A percentile compares a stretch with the other conserved stretches of the same genome.
Conservation (phyloP, 2,113 vertebrate species). For the Petromus typicus region DNA sequence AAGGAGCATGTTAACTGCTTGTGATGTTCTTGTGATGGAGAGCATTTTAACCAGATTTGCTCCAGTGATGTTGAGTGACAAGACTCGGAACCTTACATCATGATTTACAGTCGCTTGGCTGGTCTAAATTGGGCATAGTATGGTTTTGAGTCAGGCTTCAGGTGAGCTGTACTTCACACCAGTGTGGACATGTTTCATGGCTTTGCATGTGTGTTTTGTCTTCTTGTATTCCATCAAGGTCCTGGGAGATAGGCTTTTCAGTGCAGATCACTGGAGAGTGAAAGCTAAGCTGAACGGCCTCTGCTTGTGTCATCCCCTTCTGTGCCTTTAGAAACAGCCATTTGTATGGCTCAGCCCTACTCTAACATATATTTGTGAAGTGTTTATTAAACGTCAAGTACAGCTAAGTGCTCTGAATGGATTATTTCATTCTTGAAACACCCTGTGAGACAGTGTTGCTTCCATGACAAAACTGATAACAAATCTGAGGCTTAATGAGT, state of each 20-base stretch:
- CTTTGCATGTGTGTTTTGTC: not conserved
- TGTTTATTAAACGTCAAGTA: not conserved
- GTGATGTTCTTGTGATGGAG: not conserved
- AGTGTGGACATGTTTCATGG: not conserved
- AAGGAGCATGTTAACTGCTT: conserved; percentile 20
- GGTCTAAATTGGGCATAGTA: not conserved
- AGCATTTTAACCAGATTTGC: not conserved
- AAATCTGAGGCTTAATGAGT: not conserved
- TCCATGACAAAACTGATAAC: not conserved
- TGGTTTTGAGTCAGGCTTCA: not conserved
- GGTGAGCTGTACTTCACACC: not conserved
- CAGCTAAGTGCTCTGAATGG: not conserved
- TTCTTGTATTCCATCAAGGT: not conserved
- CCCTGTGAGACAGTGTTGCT: not conserved
- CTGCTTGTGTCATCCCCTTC: not conserved
- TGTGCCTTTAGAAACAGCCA: not conserved
- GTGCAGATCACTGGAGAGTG: too few species aligned
- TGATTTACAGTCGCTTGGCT: not conserved
- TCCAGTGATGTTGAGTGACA: not conserved
- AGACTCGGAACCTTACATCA: not conserved
- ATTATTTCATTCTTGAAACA: not conserved
- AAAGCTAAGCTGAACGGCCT: too few species aligned
- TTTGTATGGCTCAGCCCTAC: not conserved
- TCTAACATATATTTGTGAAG: not conserved
- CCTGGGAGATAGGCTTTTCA: fast-evolving